Percentiles rank a stretch among this genome's conserved stretches.
Conservation (phyloP, 1,140 invertebrate genomes). For the Drosophila willistoni region DNA sequence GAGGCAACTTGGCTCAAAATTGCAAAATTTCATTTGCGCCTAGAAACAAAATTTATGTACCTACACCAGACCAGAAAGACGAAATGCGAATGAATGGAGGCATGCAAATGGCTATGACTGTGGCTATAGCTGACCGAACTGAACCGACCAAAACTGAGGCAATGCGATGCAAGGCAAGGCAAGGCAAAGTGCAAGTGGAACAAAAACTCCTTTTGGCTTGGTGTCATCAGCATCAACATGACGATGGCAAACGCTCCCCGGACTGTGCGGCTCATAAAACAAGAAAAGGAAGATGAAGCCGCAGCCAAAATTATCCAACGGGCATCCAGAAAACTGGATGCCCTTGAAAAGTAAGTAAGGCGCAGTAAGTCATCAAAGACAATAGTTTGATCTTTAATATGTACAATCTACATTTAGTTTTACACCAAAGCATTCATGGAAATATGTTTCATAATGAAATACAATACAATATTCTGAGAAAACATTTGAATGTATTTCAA, state of each 20-base stretch:
- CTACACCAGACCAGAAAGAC: conserved; percentile 2
- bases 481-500: too few species aligned
- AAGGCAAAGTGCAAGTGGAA: conserved; percentile 3
- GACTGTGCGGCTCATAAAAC: conserved; percentile 65
- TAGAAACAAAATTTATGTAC: conserved; percentile 36
- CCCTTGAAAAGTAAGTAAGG: conserved; percentile 27
- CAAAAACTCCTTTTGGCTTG: conserved; percentile 30
- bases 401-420: too few species aligned
- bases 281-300: not conserved
- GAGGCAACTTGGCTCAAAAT: conserved; percentile 53
- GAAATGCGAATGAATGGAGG: conserved; percentile 11
- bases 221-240: conserved; percentile 73
- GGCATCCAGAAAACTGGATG: conserved; percentile 16
- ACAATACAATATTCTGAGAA: too few species aligned
- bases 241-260: conserved; percentile 41
- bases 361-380: too few species aligned
- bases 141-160: not conserved
- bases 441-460: too few species aligned
- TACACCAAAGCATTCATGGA: too few species aligned
- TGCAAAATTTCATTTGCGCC: conserved; percentile 72
- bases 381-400: too few species aligned
- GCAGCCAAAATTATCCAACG: not conserved
- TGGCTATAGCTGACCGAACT: not conserved
- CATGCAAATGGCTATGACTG: conserved; percentile 38
- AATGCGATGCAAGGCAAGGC: not conserved